Evolutionary conservation across 2,113 vertebrate genomes (phyloP), one percentile per base, ranked within the genome.

Genomic region (Nettapus auritus): DNA sequence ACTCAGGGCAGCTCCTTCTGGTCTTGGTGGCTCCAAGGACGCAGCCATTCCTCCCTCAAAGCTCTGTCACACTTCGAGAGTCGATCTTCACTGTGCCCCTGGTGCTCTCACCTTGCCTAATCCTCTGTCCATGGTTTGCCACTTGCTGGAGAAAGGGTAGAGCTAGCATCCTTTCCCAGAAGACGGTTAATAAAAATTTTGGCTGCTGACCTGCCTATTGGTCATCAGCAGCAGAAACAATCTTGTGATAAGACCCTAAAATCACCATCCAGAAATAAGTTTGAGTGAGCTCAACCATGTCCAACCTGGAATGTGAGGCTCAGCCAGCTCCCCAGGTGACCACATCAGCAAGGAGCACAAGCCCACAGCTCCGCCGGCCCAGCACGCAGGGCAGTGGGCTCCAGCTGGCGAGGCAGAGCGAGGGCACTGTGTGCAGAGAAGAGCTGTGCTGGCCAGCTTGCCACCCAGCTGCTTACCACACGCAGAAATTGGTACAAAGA

Each of bases 361-460:
- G n/a, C 28, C 2, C 1, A 29, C 31, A 28, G 4, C 14, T 34
- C 6, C 3, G 15, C 33, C 22, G 42, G 31, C 11, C 33, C 67
- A 62, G 50, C 33, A 38, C 34, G 50, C 0, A 1, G 21, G 36
- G 33, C 42, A 17, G 7, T 20, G 60, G 60, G 56, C 31, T 15
- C 4, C 0, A 8, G 74, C 44, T 80, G 79, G 22, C 38, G 56
- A n/a, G 38, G 1, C 19, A 64, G 42, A 1, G 1, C 26, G 4
- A 40, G 53, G 66, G 44, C 40, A 29, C 23, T 9, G 19, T 0
- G 6, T 33, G 44, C 40, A 48, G 88, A n/a, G 50, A 69, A 74
- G 36, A 68, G 60, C 44, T 21, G 55, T 4, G 2, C 52, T 22
- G 78, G 70, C 67, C 42, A 4, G 33, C 59, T 48, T 38, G 56